Conservation (phyloP, 1,140 invertebrate genomes). For the Zophobas morio region DNA sequence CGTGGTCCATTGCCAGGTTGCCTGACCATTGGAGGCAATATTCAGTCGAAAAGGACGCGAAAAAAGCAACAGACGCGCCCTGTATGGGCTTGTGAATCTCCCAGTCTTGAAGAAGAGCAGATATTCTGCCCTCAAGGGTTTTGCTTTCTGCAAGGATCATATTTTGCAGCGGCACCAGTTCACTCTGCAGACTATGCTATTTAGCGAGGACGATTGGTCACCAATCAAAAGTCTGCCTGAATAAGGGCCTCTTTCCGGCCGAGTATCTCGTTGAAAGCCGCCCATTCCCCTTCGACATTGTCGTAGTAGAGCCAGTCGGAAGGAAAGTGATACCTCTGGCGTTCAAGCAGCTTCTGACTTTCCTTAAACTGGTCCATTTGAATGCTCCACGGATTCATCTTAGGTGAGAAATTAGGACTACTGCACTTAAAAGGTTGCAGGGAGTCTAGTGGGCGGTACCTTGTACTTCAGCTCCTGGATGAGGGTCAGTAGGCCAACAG, state of each 20-base stretch:
- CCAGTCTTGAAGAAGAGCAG: conserved; percentile 96
- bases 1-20: conserved; percentile 98
- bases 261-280: conserved; percentile 99
- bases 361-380: conserved; percentile 88
- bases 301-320: conserved; percentile 97
- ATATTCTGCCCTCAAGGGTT: conserved; percentile 93
- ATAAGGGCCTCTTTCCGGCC: conserved; percentile 98
- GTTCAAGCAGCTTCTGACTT: conserved; percentile 96
- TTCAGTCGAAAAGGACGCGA: conserved; percentile 93
- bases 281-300: conserved; percentile 99
- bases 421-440: too few species aligned
- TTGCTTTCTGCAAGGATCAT: conserved; percentile 99
- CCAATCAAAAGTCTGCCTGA: too few species aligned
- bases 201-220: too few species aligned
- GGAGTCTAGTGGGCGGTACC: too few species aligned
- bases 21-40: conserved; percentile 95
- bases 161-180: conserved; percentile 96
- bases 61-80: conserved; percentile 93
- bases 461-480: conserved; percentile 98
- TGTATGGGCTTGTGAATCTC: conserved; percentile 97
- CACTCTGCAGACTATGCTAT: too few species aligned
- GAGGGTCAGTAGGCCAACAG: conserved; percentile 98
- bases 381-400: conserved; percentile 87
- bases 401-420: too few species aligned
- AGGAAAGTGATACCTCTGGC: conserved; percentile 98